A percentile compares a stretch with the other conserved stretches of the same genome.
These are phyloP conservation scores for Asarcornis scutulata DNA, from an alignment of 2,113 vertebrate genomes.

Conservation along the genomic window DNA sequence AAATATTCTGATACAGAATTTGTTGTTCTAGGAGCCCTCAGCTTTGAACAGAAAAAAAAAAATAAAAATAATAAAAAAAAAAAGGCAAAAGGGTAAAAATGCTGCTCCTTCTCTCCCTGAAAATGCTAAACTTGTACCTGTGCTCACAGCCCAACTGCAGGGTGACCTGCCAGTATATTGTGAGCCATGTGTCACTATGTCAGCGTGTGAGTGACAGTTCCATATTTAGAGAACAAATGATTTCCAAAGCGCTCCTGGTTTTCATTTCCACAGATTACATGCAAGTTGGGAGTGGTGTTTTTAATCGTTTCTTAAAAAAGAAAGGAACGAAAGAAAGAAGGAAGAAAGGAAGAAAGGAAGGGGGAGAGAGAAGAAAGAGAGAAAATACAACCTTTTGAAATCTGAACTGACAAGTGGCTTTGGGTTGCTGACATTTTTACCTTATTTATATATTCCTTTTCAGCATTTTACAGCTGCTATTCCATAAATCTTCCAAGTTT, in stretches of 20 bases:
- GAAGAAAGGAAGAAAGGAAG: no score
- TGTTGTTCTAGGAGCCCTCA: not conserved
- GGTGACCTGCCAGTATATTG: not conserved
- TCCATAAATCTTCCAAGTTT: not conserved
- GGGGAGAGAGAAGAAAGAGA: not conserved
- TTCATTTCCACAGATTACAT: conserved; percentile 43
- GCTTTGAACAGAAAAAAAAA: not conserved
- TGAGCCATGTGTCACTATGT: not conserved
- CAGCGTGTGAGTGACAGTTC: not conserved
- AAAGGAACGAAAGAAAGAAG: not conserved
- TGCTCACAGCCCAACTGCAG: not conserved
- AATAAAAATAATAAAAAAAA: not conserved
- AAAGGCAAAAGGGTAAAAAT: not conserved
- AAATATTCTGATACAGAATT: not conserved
- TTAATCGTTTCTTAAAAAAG: conserved; percentile 8
- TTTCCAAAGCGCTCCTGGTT: not conserved
- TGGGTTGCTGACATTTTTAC: conserved; percentile 18
- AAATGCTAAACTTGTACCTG: not conserved
- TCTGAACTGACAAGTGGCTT: conserved; percentile 7
- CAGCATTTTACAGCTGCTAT: not conserved
- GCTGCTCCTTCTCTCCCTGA: not conserved
- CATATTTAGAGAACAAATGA: not conserved
- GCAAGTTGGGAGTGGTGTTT: conserved; percentile 11
- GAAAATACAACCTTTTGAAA: conserved; percentile 32
- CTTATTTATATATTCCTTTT: conserved; percentile 25